Percentiles rank a stretch among this genome's conserved stretches.
phyloP scores from a whole-genome alignment of 2,888 invertebrate genomes.

The Pyrochroa serraticornis region DNA sequence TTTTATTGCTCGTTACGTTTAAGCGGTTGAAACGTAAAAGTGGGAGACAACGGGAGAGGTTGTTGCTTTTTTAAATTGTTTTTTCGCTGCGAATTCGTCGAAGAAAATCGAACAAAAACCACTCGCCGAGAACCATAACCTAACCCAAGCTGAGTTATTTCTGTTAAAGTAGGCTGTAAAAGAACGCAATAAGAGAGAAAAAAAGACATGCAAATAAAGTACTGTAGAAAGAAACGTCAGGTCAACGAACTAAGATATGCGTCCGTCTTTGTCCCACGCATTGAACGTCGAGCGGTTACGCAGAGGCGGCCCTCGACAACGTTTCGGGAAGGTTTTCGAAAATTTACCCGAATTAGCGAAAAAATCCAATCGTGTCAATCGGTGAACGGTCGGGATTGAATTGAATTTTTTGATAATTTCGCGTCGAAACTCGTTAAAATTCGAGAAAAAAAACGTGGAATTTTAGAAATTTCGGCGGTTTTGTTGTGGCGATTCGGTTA shows the following conservation, averaged over 20 bases:
- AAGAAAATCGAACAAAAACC: neutral
- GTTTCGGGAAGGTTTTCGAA: neutral
- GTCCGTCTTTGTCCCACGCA: constrained; percentile 57
- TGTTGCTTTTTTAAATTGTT: no score
- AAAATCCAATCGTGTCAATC: no score
- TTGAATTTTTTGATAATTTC: no score
- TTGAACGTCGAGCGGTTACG: constrained; percentile 37
- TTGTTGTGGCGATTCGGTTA: no score
- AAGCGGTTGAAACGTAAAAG: no score
- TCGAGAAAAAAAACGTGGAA: no score
- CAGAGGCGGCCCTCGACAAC: constrained; percentile 39
- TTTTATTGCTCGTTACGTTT: constrained; percentile 17
- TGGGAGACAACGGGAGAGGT: no score
- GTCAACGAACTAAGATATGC: constrained; percentile 57
- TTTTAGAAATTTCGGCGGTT: no score
- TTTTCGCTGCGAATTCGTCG: constrained; percentile 1
- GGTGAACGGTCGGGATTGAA: no score
- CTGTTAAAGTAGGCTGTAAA: constrained; percentile 57
- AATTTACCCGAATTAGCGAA: no score
- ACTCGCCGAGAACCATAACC: constrained; percentile 52
- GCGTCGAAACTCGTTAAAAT: no score
- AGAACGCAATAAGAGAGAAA: constrained; percentile 56
- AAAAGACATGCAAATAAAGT: constrained; percentile 61
- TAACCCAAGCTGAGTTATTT: constrained; percentile 53
- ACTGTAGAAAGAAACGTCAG: constrained; percentile 59